Evolutionary conservation across 2,888 invertebrate genomes (phyloP), one percentile per base, ranked within the genome.

Genomic region (Podotricha telesiphe): DNA sequence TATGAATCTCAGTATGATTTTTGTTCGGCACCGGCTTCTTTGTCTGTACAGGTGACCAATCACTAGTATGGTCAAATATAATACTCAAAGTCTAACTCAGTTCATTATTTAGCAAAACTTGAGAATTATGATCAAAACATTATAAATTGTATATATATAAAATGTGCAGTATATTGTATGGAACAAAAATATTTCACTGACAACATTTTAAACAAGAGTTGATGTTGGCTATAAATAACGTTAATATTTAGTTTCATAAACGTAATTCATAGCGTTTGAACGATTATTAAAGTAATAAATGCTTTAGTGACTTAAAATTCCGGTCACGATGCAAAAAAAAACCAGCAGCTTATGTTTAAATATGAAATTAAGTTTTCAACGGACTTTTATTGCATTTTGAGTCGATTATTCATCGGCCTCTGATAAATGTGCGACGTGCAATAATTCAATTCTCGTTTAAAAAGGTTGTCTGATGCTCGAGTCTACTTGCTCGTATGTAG

Each of bases 371-470:
- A 91, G 88, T 89, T 89, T 89, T 90, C 87, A 84, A 87, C 86
- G 85, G 82, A 82, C 86, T 86, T 85, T 87, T 86, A 86, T 88
- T 88, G 87, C 84, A 82, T 85, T 86, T 82, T 80, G 84, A 81
- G 82, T 78, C 86, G 85, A 88, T 91, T 89, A 91, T 86, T 91
- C 89, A 89, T 83, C 86, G 86, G 78, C 79, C 80, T 76, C 83
- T 89, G 90, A 91, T 91, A 88, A 87, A 90, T 91, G 88, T 84
- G 80, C 85, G 87, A 88, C 85, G 86, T 82, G 88, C 82, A 89
- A 91, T 91, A 91, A 90, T 88, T 90, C 84, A 87, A 86, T 86
- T 86, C 88, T 86, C 84, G 86, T 89, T 90, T 87, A 86, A 87
- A n/a, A 81, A 84, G 83, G 82, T 83, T 85, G 85, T 84, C 81